Conservation (phyloP, 2,888 invertebrate genomes). For the Hesperia comma region DNA sequence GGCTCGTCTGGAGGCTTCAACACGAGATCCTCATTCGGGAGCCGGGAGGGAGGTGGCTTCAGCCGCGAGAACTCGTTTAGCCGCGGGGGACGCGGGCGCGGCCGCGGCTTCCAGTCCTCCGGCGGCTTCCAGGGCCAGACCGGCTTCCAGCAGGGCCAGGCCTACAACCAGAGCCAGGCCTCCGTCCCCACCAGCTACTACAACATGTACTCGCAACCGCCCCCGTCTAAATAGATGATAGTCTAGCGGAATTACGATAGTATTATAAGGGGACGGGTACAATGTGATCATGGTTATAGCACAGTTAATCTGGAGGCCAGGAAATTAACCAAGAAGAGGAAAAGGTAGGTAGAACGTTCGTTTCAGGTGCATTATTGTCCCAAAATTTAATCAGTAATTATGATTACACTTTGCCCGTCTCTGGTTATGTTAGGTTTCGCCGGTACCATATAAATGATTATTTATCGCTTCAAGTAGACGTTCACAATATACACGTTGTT, state of each 20-base stretch:
- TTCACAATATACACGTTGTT: neutral
- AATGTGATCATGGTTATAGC: too few relatives aligned
- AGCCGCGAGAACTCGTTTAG: conserved; percentile 50
- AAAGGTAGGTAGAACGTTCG: too few relatives aligned
- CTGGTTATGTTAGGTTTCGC: neutral
- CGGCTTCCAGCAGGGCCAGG: conserved; percentile 32
- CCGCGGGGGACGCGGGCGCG: conserved; percentile 47
- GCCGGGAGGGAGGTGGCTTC: conserved; percentile 41
- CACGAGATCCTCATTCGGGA: conserved; percentile 44
- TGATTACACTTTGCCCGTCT: too few relatives aligned
- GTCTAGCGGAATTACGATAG: conserved; percentile 13
- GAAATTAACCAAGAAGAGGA: too few relatives aligned
- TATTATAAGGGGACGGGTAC: too few relatives aligned
- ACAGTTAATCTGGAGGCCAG: too few relatives aligned
- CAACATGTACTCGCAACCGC: conserved; percentile 76
- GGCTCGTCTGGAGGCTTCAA: conserved; percentile 42
- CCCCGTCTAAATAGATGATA: conserved; percentile 53
- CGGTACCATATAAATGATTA: neutral
- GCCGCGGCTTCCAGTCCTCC: conserved; percentile 38
- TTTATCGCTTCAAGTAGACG: neutral
- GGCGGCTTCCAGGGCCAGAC: conserved; percentile 21
- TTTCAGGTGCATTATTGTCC: too few relatives aligned
- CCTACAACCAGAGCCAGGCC: conserved; percentile 44
- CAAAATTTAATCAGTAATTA: too few relatives aligned
- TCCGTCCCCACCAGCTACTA: conserved; percentile 72